Base-by-base conservation (phyloP, 1,140 invertebrate genomes). In the Nixonia krombeini region DNA sequence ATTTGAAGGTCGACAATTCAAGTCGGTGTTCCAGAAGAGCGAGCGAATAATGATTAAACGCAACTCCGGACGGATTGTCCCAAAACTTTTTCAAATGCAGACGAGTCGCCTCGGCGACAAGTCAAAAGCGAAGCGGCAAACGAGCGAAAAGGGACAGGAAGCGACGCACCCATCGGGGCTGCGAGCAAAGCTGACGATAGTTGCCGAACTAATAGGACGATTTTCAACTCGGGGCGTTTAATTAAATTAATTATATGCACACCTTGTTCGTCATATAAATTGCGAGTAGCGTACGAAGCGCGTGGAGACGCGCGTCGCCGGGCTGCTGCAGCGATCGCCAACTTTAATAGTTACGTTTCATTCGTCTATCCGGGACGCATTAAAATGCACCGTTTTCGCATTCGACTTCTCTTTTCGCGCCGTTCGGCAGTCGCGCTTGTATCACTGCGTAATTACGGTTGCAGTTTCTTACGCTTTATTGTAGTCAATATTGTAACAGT, bases 181-280 rank as follows among this genome's bases (percentile, higher is more conserved):
- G 55, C 35, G 49, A 49, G 53, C 38, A 65, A 62, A 63, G 52
- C 55, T 68, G 77, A 52, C 73, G 76, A 84, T 84, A 84, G 80
- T 85, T 85, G 73, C 73, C 68, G 58, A 83, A 83, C 80, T 82
- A 82, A 84, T 79, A 78, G 81, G 74, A 85, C 79, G 78, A 81
- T 82, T 85, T 83, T 84, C 81, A 79, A 73, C 73, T 76, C 69
- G 64, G 72, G 63, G 70, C 74, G 79, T 84, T 84, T 84, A 85
- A 85, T 85, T 84, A 85, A 84, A 83, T 84, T 85, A 84, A 84
- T 85, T 82, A 84, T 85, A 84, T 82, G 83, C 80, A 74, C 75
- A 72, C 66, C 74, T 74, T 76, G 76, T 65, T 73, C 73, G 78
- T 81, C 76, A 84, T 83, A 82, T 82, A 82, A 84, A 84, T 84